Base-by-base conservation (phyloP, 2,113 vertebrate species). In the Abramis brama region DNA sequence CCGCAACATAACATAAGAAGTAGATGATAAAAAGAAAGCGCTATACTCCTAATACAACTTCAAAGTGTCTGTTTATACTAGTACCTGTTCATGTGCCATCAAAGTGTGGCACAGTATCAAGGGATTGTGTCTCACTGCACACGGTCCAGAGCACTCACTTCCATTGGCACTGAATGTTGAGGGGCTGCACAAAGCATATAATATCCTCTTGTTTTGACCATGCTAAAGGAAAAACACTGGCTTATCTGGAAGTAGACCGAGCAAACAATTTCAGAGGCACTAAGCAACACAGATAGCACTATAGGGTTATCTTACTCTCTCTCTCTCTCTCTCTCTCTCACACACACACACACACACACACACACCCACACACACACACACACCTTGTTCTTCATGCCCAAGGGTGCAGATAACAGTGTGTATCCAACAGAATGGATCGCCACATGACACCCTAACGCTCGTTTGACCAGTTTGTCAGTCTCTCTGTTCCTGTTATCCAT, bases 401-500 rank as follows among this genome's bases (percentile, higher is more conserved):
- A 86, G 82, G 71, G 90, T 90, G 90, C 87, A 90, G 91, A 93
- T 92, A 92, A 90, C 76, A 55, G 82, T 71, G 21, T 77, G 93
- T 93, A 91, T 92, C 92, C 57, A 74, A 62, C 45, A 19, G 25
- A 10, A 73, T 23, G 7, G 27, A 4, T 80, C 52, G 57, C 25
- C 21, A 30, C 83, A 80, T 45, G 68, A 21, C 13, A 39, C 19
- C 77, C n/a, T 19, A 43, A 74, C 55, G 66, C 57, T 74, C 15
- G 79, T 71, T 30, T 59, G 70, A 62, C 55, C 68, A 82, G 82
- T 30, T 83, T 45, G 25, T 39, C 23, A 75, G 71, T 75, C 43
- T 75, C 43, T 75, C n/a, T 75, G n/a, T 75, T 47, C 71, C 43
- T 74, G 71, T 74, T 74, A 47, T n/a, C 70, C 39, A 13, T 43